Conservation (phyloP, 2,888 invertebrate genomes). For the Trissoscelio sp. region DNA sequence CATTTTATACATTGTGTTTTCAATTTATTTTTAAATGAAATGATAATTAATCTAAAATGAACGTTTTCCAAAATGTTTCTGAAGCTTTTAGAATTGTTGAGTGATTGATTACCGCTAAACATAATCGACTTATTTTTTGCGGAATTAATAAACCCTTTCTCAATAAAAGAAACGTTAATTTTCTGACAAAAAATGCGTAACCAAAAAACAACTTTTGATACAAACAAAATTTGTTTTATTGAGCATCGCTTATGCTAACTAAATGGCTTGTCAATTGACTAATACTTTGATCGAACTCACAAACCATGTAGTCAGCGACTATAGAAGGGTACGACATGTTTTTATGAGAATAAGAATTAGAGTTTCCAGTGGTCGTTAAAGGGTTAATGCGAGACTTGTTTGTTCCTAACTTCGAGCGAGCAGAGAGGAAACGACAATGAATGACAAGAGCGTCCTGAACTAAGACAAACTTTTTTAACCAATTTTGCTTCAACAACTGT, state of each 20-base stretch:
- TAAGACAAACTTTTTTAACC: conserved; percentile 13
- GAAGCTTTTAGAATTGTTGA: neutral
- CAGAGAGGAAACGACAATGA: conserved; percentile 63
- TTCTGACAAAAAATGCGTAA: conserved; percentile 29
- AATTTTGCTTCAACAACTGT: too few species aligned
- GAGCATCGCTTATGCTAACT: neutral
- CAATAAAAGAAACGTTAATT: conserved; percentile 25
- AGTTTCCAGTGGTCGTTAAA: conserved; percentile 16
- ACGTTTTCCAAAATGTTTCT: conserved; percentile 13
- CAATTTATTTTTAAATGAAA: too few species aligned
- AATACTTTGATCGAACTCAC: neutral
- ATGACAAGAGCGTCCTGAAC: conserved; percentile 52
- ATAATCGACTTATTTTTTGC: conserved; percentile 20
- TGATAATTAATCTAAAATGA: too few species aligned
- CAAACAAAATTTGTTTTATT: conserved; percentile 13
- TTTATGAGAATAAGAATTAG: conserved; percentile 2
- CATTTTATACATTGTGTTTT: too few species aligned
- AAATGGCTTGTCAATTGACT: conserved; percentile 27
- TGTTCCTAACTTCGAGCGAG: conserved; percentile 63
- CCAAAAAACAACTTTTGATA: conserved; percentile 18
- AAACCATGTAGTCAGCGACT: conserved; percentile 9
- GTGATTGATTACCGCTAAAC: conserved; percentile 14
- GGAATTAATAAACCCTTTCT: conserved; percentile 14
- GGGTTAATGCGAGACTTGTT: conserved; percentile 28
- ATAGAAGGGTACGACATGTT: conserved; percentile 15